Evolutionary conservation across 2,888 invertebrate genomes (phyloP).

Genomic region (Mesorhabditis spiculigera): DNA sequence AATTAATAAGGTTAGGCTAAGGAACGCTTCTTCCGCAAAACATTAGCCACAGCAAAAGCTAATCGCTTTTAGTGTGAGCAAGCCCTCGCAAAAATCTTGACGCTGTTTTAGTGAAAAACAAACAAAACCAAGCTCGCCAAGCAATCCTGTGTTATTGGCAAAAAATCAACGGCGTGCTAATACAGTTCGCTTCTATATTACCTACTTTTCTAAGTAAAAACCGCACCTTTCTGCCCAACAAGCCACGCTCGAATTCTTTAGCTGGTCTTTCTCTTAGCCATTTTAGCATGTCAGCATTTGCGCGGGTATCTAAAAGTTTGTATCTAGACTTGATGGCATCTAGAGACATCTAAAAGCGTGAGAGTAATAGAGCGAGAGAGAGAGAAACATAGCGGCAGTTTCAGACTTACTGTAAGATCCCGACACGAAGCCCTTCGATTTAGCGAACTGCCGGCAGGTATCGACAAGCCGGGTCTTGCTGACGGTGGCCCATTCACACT

Average conservation of each 20-base stretch:
- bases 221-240: conserved; percentile 29
- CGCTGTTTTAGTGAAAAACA: too few relatives aligned
- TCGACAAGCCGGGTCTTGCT: conserved; percentile 24
- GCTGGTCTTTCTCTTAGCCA: conserved; percentile 32
- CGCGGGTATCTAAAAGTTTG: conserved; percentile 22
- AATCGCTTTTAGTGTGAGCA: not conserved
- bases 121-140: too few relatives aligned
- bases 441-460: conserved; percentile 33
- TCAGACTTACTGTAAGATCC: conserved; percentile 3
- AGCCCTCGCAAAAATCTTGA: too few relatives aligned
- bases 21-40: not conserved
- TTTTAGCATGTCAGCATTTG: conserved; percentile 32
- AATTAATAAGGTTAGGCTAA: too few relatives aligned
- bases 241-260: conserved; percentile 34
- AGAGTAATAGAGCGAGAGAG: too few relatives aligned
- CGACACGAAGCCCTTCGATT: conserved; percentile 28
- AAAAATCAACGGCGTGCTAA: too few relatives aligned
- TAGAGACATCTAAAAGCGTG: too few relatives aligned
- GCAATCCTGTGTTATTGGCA: too few relatives aligned
- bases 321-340: not conserved
- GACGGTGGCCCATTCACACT: conserved; percentile 44
- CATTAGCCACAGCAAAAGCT: not conserved
- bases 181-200: not conserved
- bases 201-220: not conserved
- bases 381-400: not conserved